These are phyloP conservation scores for Dasypus novemcinctus DNA, from an alignment of 2,113 vertebrate species.

Conservation along the genomic window DNA sequence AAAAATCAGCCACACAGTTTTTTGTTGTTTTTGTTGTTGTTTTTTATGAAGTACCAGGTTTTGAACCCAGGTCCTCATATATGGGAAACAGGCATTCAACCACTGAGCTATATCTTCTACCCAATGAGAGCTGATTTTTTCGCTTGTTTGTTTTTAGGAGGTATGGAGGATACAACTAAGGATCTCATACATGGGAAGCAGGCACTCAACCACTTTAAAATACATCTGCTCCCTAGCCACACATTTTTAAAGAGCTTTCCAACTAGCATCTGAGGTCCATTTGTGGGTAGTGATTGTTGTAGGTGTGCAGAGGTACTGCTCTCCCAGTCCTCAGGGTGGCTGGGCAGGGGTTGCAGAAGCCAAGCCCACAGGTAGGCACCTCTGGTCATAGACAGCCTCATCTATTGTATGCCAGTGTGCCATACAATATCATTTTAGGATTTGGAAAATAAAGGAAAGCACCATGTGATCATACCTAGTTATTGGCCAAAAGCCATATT, in stretches of 20 bases:
- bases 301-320: neutral
- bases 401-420: neutral
- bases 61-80: too few relatives aligned
- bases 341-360: neutral
- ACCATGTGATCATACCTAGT: neutral
- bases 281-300: neutral
- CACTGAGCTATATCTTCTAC: too few relatives aligned
- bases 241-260: neutral
- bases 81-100: too few relatives aligned
- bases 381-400: neutral
- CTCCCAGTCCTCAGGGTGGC: neutral
- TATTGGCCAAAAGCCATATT: neutral
- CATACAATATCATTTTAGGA: neutral
- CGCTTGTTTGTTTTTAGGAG: too few relatives aligned
- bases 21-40: neutral
- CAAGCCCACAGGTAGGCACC: fast-evolving
- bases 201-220: too few relatives aligned
- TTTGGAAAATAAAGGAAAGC: neutral
- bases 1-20: neutral
- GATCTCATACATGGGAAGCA: too few relatives aligned
- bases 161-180: too few relatives aligned
- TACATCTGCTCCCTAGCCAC: neutral
- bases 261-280: neutral
- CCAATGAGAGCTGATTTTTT: too few relatives aligned
- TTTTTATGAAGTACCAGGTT: too few relatives aligned